phyloP scores from a whole-genome alignment of 2,113 vertebrate species.

The Hippocampus comes region DNA sequence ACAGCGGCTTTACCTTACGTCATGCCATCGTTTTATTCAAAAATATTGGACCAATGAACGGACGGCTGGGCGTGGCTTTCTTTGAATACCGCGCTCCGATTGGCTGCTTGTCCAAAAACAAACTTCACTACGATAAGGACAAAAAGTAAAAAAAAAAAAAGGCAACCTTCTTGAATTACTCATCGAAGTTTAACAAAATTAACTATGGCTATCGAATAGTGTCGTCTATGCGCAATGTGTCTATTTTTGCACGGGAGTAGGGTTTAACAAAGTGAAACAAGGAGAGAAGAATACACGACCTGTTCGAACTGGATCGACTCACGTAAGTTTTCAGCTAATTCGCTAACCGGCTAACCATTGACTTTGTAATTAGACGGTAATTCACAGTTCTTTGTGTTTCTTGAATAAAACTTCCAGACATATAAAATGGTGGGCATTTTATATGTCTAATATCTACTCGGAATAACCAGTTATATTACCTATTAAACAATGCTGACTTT shows the following conservation, averaged over 20 bases:
- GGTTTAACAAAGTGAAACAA: conserved; percentile 24
- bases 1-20: conserved; percentile 20
- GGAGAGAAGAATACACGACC: conserved; percentile 31
- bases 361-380: not conserved
- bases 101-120: conserved; percentile 55
- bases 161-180: not conserved
- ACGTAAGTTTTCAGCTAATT: conserved; percentile 64
- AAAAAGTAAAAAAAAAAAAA: not conserved
- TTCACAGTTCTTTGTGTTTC: not conserved
- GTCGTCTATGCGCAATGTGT: not conserved
- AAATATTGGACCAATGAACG: conserved; percentile 59
- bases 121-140: not conserved
- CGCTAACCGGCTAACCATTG: conserved; percentile 41
- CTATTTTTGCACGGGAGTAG: not conserved
- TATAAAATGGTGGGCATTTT: not conserved
- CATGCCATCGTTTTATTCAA: conserved; percentile 61
- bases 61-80: conserved; percentile 43
- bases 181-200: conserved; percentile 44
- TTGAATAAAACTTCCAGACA: not conserved
- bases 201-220: conserved; percentile 31
- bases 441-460: not conserved
- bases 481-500: not conserved
- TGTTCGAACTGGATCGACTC: conserved; percentile 69
- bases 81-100: conserved; percentile 69
- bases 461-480: not conserved